These are phyloP conservation scores for Ochropacha duplaris DNA, from an alignment of 2,888 invertebrate genomes.

Conservation along the genomic window DNA sequence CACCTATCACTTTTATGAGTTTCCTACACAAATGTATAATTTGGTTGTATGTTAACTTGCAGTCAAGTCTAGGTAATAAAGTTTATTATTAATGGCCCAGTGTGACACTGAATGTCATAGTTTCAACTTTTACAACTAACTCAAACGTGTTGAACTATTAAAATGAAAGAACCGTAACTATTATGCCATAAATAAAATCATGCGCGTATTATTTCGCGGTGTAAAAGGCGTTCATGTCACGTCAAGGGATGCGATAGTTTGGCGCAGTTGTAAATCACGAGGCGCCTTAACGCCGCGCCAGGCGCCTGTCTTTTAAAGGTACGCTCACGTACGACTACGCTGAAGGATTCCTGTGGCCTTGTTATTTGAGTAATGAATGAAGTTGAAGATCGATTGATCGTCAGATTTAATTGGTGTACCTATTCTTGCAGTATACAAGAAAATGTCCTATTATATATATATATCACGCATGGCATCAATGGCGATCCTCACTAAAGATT, in stretches of 20 bases:
- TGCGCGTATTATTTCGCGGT: constrained; percentile 9
- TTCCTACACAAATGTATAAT: constrained; percentile 25
- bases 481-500: not conserved
- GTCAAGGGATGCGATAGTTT: constrained; percentile 52
- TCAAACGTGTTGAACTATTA: constrained; percentile 23
- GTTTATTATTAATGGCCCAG: constrained; percentile 9
- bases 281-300: constrained; percentile 48
- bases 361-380: not conserved
- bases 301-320: not conserved
- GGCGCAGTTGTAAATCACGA: constrained; percentile 67
- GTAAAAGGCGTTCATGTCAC: constrained; percentile 30
- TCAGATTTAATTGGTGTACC: not conserved
- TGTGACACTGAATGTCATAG: constrained; percentile 1
- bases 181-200: constrained; percentile 28
- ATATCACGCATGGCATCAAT: not conserved
- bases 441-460: too few species aligned
- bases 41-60: constrained; percentile 13
- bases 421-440: not conserved
- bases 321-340: not conserved
- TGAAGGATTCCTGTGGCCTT: not conserved
- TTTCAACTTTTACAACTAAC: constrained; percentile 11
- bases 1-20: constrained; percentile 24
- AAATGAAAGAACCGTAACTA: constrained; percentile 29
- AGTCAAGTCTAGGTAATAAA: constrained; percentile 24
- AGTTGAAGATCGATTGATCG: not conserved